These are phyloP conservation scores for Harpegnathos saltator DNA, from an alignment of 1,140 invertebrate genomes.

Conservation along the genomic window DNA sequence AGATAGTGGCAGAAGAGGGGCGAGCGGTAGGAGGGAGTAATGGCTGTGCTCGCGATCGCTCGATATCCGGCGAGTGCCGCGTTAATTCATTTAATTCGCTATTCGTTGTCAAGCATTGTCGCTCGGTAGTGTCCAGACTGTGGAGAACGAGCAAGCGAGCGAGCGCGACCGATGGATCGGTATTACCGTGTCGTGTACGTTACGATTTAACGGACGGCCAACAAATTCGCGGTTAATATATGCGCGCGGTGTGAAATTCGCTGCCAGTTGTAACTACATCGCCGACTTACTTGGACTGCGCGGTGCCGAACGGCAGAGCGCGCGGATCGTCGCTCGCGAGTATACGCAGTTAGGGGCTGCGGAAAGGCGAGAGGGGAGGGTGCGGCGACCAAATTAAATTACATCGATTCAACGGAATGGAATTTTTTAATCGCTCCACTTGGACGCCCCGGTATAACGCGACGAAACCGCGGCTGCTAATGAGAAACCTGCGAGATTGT, in stretches of 20 bases:
- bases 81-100: slow-evolving; percentile 52
- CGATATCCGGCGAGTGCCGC: slow-evolving; percentile 30
- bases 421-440: slow-evolving; percentile 31
- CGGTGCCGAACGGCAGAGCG: background rate
- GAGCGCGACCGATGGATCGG: slow-evolving; percentile 38
- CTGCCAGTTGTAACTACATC: slow-evolving; percentile 40
- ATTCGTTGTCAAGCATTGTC: slow-evolving; percentile 38
- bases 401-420: slow-evolving; percentile 36
- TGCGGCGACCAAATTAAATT: slow-evolving; percentile 38
- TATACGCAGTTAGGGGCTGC: no score
- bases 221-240: slow-evolving; percentile 53
- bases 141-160: no score
- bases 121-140: slow-evolving; percentile 6
- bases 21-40: background rate
- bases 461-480: slow-evolving; percentile 1
- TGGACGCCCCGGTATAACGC: background rate
- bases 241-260: slow-evolving; percentile 50
- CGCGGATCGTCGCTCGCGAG: no score
- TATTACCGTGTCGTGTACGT: slow-evolving; percentile 35
- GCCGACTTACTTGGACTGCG: slow-evolving; percentile 46
- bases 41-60: slow-evolving; percentile 7
- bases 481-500: slow-evolving; percentile 21
- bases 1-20: no score
- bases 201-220: slow-evolving; percentile 51
- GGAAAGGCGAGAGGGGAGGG: no score